phyloP scores from a whole-genome alignment of 2,113 vertebrate genomes.

The Caretta caretta region DNA sequence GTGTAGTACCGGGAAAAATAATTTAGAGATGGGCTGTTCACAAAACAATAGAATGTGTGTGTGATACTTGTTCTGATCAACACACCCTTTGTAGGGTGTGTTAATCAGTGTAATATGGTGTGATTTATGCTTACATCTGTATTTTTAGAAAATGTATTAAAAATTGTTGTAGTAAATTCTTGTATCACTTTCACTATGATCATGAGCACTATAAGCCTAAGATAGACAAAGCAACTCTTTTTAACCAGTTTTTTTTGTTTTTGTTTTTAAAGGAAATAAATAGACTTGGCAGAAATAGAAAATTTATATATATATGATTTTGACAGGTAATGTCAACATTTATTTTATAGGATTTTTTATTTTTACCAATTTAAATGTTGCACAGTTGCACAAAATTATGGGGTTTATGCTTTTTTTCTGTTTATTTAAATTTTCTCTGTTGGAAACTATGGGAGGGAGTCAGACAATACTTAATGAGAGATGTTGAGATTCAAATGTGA shows the following conservation, averaged over 20 bases:
- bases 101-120: neutral
- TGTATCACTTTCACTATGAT: neutral
- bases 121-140: neutral
- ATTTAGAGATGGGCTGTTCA: fast-evolving
- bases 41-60: neutral
- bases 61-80: fast-evolving
- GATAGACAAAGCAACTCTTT: neutral
- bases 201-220: neutral
- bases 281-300: neutral
- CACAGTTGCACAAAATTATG: too few relatives aligned
- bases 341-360: too few relatives aligned
- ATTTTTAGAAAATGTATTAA: neutral
- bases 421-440: too few relatives aligned
- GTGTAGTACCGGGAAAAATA: neutral
- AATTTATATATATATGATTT: too few relatives aligned
- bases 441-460: too few relatives aligned
- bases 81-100: neutral
- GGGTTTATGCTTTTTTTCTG: too few relatives aligned
- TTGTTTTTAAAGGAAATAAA: neutral
- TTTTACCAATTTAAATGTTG: too few relatives aligned
- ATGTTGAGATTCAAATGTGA: too few relatives aligned
- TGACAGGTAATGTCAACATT: too few relatives aligned
- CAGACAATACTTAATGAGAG: too few relatives aligned
- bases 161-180: neutral
- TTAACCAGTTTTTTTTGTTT: neutral